Conservation (phyloP, 2,797 vertebrate species). For the Cichlasoma orientale region DNA sequence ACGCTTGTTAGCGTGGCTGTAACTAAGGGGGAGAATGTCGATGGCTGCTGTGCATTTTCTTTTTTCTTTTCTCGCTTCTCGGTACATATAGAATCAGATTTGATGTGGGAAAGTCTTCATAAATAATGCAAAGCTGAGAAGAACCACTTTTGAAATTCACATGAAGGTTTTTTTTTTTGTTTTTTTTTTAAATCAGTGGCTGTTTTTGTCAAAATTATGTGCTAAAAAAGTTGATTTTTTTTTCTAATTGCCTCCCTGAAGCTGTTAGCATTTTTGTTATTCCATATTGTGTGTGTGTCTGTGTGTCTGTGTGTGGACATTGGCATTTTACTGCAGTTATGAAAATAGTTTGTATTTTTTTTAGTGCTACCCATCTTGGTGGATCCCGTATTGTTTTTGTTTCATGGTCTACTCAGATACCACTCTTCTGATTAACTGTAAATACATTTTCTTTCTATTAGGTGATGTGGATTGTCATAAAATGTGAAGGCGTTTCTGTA, state of each 20-base stretch:
- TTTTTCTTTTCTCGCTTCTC: not conserved
- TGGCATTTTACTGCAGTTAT: conserved; percentile 11
- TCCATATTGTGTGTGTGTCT: conserved; percentile 1
- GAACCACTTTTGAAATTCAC: not conserved
- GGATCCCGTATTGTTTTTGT: not conserved
- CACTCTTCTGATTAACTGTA: conserved; percentile 39
- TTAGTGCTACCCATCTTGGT: not conserved
- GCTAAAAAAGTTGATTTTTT: not conserved
- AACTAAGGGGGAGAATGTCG: conserved; percentile 23
- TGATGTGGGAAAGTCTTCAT: conserved; percentile 29
- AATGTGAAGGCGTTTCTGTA: conserved; percentile 49
- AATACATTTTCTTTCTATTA: conserved; percentile 22
- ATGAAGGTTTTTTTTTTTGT: not conserved
- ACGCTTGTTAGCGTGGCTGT: conserved; percentile 8
- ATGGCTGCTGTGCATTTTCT: not conserved
- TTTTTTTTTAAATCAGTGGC: not conserved
- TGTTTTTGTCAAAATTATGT: not conserved
- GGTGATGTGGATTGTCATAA: conserved; percentile 21
- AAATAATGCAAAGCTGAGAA: conserved; percentile 31
- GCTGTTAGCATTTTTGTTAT: not conserved
- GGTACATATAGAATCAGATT: conserved; percentile 13
- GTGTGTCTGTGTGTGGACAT: conserved; percentile 25
- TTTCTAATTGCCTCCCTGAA: not conserved
- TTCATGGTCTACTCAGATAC: not conserved
- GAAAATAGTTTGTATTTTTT: conserved; percentile 4